These are phyloP conservation scores for Stenodera caucasica DNA, from an alignment of 2,888 invertebrate genomes.

Conservation along the genomic window DNA sequence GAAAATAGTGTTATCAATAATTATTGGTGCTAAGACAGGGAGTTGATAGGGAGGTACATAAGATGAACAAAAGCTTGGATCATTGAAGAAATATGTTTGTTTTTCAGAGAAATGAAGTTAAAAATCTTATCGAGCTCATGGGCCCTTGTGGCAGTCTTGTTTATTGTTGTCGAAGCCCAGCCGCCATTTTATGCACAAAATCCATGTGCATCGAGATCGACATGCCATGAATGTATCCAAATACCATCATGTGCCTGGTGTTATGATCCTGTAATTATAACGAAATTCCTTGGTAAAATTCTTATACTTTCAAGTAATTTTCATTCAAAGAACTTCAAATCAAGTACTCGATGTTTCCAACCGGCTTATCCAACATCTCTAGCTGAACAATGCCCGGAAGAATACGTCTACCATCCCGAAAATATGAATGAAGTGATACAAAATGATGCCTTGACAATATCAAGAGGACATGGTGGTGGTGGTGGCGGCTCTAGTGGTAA, in stretches of 20 bases:
- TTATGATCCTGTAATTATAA: constrained; percentile 43
- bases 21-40: too few relatives aligned
- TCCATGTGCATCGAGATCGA: constrained; percentile 80
- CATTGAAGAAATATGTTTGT: background rate
- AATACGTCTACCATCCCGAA: constrained; percentile 70
- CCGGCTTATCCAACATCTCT: constrained; percentile 54
- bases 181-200: constrained; percentile 55
- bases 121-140: background rate
- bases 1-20: too few relatives aligned
- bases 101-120: constrained; percentile 15
- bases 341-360: constrained; percentile 65
- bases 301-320: background rate
- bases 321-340: constrained; percentile 51
- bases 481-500: too few relatives aligned
- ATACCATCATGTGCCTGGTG: constrained; percentile 91
- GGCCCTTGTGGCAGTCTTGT: background rate
- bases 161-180: background rate
- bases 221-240: constrained; percentile 88
- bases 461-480: constrained; percentile 57
- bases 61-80: too few relatives aligned
- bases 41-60: too few relatives aligned
- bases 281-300: too few relatives aligned
- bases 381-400: constrained; percentile 63
- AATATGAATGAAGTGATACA: constrained; percentile 59
- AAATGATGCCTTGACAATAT: constrained; percentile 56